Percentiles rank a stretch among this genome's conserved stretches.
phyloP scores from a whole-genome alignment of 2,888 invertebrate species.

The Halocaridina rubra region DNA sequence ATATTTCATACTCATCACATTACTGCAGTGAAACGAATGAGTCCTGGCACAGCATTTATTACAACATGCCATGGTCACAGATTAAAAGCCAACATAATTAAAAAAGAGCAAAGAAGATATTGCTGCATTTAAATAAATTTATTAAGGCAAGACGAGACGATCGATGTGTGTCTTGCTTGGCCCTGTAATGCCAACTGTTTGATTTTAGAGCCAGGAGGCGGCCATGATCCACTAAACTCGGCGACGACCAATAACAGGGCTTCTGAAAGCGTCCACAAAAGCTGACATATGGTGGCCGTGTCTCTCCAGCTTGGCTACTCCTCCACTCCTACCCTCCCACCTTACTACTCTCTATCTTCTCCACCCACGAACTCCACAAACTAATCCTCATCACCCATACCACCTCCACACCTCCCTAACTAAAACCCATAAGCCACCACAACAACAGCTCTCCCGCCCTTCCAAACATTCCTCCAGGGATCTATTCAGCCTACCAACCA shows the following conservation, averaged over 20 bases:
- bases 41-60: too few relatives aligned
- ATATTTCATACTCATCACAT: too few relatives aligned
- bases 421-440: not conserved
- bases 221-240: constrained; percentile 27
- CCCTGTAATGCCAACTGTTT: not conserved
- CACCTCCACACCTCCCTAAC: not conserved
- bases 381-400: too few relatives aligned
- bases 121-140: too few relatives aligned
- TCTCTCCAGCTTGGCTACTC: not conserved
- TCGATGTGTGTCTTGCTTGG: too few relatives aligned
- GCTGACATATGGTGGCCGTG: constrained; percentile 15
- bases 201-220: not conserved
- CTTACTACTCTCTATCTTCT: not conserved
- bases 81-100: too few relatives aligned
- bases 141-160: too few relatives aligned
- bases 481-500: too few relatives aligned
- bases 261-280: not conserved
- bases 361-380: not conserved
- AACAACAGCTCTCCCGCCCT: not conserved
- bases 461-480: not conserved
- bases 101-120: too few relatives aligned
- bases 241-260: not conserved
- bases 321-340: not conserved
- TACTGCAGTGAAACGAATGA: too few relatives aligned
- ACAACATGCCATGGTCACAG: too few relatives aligned